phyloP scores from a whole-genome alignment of 2,888 invertebrate genomes.

The Steromphala cineraria region DNA sequence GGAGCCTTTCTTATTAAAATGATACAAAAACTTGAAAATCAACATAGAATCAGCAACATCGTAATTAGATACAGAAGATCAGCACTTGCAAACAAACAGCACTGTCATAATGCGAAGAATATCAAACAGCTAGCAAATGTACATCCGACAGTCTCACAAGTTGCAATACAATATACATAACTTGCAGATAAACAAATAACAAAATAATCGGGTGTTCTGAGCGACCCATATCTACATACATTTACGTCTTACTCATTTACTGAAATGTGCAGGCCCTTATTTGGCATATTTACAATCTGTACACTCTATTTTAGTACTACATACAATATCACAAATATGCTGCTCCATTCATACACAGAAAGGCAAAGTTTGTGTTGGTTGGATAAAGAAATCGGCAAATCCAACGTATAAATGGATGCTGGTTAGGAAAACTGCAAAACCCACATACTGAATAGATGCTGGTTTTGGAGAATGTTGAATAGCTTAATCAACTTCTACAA shows the following conservation, averaged over 20 bases:
- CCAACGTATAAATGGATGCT: too few relatives aligned
- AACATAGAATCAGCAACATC: background rate
- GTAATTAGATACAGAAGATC: background rate
- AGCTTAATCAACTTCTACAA: too few relatives aligned
- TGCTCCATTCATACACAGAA: background rate
- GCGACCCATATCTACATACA: background rate
- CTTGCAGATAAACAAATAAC: slow-evolving; percentile 2
- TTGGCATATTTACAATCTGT: background rate
- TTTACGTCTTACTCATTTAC: background rate
- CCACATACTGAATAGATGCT: too few relatives aligned
- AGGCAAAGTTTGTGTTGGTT: background rate
- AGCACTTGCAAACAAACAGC: background rate
- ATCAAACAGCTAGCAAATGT: background rate
- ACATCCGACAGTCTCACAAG: background rate
- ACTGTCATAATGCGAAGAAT: background rate
- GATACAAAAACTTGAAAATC: background rate
- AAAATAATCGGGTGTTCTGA: background rate
- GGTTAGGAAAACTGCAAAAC: too few relatives aligned
- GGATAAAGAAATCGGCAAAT: too few relatives aligned
- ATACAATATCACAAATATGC: background rate
- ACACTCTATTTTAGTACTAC: background rate
- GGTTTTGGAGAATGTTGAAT: too few relatives aligned
- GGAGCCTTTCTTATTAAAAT: background rate
- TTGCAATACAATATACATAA: background rate
- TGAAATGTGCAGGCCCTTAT: background rate